phyloP scores from a whole-genome alignment of 1,140 invertebrate genomes.

The Heliconius eleuchia region DNA sequence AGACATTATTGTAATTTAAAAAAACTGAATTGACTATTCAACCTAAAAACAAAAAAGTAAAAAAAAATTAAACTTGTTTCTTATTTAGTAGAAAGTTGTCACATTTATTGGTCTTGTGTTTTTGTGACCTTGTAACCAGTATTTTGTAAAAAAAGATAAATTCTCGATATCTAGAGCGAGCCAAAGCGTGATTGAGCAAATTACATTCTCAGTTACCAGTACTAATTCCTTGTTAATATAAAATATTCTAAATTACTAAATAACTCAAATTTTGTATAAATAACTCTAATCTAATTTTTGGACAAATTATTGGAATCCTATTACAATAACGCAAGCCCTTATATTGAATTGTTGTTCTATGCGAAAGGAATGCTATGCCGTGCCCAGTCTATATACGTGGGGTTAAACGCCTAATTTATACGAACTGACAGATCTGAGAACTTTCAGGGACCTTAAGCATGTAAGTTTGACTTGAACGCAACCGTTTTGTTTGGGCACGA shows the following conservation, averaged over 20 bases:
- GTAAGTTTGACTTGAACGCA: constrained; percentile 38
- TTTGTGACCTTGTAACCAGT: constrained; percentile 22
- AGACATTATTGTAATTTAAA: neutral
- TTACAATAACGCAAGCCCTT: neutral
- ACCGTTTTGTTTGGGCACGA: constrained; percentile 50
- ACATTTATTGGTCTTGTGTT: constrained; percentile 25
- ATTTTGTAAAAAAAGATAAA: constrained; percentile 14
- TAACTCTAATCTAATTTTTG: neutral
- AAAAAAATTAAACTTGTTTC: constrained; percentile 16
- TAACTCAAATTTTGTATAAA: neutral
- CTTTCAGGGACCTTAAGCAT: constrained; percentile 42
- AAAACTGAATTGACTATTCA: neutral
- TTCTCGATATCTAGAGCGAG: constrained; percentile 19
- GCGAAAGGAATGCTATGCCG: constrained; percentile 51
- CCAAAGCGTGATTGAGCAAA: neutral
- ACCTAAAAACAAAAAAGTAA: constrained; percentile 39
- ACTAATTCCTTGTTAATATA: neutral
- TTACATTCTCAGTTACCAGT: neutral
- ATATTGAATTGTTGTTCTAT: neutral
- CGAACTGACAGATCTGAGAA: constrained; percentile 57
- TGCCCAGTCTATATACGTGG: constrained; percentile 52
- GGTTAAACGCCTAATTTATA: constrained; percentile 56
- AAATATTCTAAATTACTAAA: neutral
- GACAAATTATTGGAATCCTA: constrained; percentile 6
- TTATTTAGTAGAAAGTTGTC: constrained; percentile 25